Conservation (phyloP, 2,888 invertebrate genomes). For the Drosophila kanekoi region DNA sequence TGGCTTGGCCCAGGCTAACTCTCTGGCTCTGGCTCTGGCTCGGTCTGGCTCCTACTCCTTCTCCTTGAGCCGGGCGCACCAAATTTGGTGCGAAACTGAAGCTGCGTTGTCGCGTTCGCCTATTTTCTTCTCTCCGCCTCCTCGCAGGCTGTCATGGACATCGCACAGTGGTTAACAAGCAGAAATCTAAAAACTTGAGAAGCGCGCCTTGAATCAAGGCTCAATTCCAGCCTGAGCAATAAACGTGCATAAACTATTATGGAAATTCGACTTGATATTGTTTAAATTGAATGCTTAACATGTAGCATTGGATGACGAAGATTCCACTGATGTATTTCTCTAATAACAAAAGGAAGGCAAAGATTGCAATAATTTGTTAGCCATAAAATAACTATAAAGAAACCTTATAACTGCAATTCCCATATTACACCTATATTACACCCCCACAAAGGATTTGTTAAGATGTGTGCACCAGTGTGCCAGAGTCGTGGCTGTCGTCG, state of each 20-base stretch:
- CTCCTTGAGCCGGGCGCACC: slow-evolving; percentile 63
- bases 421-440: background rate
- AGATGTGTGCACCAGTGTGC: slow-evolving; percentile 42
- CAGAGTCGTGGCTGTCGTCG: slow-evolving; percentile 69
- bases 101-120: slow-evolving; percentile 69
- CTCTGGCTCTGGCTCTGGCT: slow-evolving; percentile 1
- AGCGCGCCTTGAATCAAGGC: too few species aligned
- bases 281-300: too few species aligned
- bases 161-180: slow-evolving; percentile 53
- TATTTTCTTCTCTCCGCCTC: slow-evolving; percentile 20
- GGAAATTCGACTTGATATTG: too few species aligned
- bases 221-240: too few species aligned
- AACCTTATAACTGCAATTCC: too few species aligned
- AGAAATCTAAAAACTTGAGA: background rate
- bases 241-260: too few species aligned
- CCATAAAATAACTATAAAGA: too few species aligned
- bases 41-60: slow-evolving; percentile 50
- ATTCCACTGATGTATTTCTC: too few species aligned
- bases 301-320: too few species aligned
- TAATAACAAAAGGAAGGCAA: too few species aligned
- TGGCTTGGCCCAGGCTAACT: slow-evolving; percentile 4
- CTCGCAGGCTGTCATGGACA: slow-evolving; percentile 49
- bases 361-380: too few species aligned
- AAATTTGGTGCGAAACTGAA: slow-evolving; percentile 79
- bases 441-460: slow-evolving; percentile 2